Conservation (phyloP, 2,888 invertebrate species). For the Epistrophella euchroma region DNA sequence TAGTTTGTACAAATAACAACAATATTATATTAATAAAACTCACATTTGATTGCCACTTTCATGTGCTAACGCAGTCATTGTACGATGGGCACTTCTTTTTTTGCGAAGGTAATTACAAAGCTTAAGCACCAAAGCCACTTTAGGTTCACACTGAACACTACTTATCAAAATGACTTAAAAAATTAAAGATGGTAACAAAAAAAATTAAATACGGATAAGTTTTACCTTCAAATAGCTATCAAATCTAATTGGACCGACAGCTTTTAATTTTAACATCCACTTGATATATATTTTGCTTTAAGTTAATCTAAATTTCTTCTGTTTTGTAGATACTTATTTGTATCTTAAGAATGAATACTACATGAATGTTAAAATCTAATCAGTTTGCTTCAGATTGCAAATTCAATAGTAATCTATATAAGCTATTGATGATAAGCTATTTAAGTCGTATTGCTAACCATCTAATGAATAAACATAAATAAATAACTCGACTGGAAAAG, state of each 20-base stretch:
- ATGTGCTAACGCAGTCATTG: constrained; percentile 43
- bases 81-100: constrained; percentile 1
- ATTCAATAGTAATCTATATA: background rate
- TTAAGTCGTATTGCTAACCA: background rate
- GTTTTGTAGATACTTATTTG: too few species aligned
- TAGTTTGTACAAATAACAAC: background rate
- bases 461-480: background rate
- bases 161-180: constrained; percentile 15
- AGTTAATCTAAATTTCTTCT: background rate
- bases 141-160: background rate
- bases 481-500: constrained; percentile 17
- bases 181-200: background rate
- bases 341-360: background rate
- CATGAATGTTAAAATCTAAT: background rate
- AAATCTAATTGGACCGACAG: background rate
- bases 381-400: constrained; percentile 27
- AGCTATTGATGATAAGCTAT: background rate
- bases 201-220: background rate
- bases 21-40: constrained; percentile 24
- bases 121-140: constrained; percentile 20
- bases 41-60: constrained; percentile 45
- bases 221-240: background rate
- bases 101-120: constrained; percentile 20
- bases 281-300: background rate
- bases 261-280: background rate